Conservation (phyloP, 2,888 invertebrate species). For the Tetragnatha montana region DNA sequence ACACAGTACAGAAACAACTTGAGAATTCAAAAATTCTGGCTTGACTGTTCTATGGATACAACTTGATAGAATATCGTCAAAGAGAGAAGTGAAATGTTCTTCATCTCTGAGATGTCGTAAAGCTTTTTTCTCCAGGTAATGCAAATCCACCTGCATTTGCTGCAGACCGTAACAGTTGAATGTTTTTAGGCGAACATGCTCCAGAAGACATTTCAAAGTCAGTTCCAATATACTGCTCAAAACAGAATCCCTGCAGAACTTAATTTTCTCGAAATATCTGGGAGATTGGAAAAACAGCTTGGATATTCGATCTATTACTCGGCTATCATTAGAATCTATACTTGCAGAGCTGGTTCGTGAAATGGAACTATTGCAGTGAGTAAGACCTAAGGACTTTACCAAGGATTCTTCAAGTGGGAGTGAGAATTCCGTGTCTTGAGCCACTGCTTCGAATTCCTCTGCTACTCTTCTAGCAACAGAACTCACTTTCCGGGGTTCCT, state of each 20-base stretch:
- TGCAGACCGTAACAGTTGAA: constrained; percentile 57
- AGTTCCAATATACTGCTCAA: constrained; percentile 16
- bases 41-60: constrained; percentile 28
- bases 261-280: not conserved
- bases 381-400: not conserved
- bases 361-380: not conserved
- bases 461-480: constrained; percentile 29
- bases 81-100: constrained; percentile 2
- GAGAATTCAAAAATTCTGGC: constrained; percentile 34
- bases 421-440: constrained; percentile 17
- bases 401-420: not conserved
- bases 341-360: not conserved
- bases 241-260: constrained; percentile 33
- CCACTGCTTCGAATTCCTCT: constrained; percentile 25
- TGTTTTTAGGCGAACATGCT: constrained; percentile 29
- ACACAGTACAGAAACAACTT: constrained; percentile 35
- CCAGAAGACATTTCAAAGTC: constrained; percentile 41
- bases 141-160: constrained; percentile 55
- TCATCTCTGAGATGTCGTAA: not conserved
- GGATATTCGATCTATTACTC: not conserved
- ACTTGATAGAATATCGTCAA: constrained; percentile 57
- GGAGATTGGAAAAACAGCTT: constrained; percentile 27
- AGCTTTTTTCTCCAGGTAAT: constrained; percentile 14
- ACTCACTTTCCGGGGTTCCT: constrained; percentile 46
- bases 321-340: not conserved